phyloP scores from a whole-genome alignment of 53 echinoderm and acorn worm genomes.

The Echinometra lucunter region DNA sequence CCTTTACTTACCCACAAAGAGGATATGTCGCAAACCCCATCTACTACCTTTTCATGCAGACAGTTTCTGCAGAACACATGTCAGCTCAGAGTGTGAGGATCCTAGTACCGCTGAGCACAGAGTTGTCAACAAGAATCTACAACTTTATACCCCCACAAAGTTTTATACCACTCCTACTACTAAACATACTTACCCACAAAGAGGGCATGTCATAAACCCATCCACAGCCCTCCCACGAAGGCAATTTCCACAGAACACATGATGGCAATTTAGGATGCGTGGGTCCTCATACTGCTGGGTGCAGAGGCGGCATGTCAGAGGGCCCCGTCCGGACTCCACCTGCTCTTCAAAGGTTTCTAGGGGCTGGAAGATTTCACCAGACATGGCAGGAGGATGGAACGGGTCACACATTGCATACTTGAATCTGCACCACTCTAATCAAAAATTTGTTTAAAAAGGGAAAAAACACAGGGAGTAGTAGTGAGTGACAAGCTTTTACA shows the following conservation, averaged over 20 bases:
- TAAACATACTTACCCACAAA: conserved; percentile 72
- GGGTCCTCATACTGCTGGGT: conserved; percentile 73
- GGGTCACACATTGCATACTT: conserved; percentile 64
- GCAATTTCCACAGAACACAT: conserved; percentile 72
- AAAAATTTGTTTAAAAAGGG: no score
- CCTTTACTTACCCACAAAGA: no score
- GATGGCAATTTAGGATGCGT: conserved; percentile 70
- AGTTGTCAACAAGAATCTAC: neutral
- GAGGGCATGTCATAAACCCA: conserved; percentile 72
- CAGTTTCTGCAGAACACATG: conserved; percentile 59
- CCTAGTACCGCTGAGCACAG: conserved; percentile 58
- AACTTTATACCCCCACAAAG: neutral
- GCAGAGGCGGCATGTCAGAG: conserved; percentile 67
- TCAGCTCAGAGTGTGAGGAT: conserved; percentile 52
- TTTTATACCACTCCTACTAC: neutral
- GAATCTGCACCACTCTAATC: neutral
- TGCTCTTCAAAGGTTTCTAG: conserved; percentile 71
- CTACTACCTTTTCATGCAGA: neutral
- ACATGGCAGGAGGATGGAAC: conserved; percentile 57
- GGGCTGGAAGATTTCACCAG: conserved; percentile 75
- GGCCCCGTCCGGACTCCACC: conserved; percentile 62
- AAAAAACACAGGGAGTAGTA: no score
- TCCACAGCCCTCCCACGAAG: conserved; percentile 68
- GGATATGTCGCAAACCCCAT: no score
- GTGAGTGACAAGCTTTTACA: no score